phyloP scores from a whole-genome alignment of 2,888 invertebrate species.

The Cenopis cana region DNA sequence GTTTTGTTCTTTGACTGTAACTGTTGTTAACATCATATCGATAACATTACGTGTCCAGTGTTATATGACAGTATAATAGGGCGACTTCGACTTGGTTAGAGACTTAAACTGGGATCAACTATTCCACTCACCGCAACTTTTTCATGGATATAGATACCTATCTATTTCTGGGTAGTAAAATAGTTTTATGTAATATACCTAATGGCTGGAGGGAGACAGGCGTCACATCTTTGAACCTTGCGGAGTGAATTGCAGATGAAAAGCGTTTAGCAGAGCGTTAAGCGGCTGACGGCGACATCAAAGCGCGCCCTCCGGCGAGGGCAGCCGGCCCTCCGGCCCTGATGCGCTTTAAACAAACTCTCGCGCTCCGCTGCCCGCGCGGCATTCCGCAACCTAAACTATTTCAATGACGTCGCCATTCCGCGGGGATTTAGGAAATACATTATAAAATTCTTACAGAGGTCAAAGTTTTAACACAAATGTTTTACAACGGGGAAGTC shows the following conservation, averaged over 20 bases:
- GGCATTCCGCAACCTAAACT: slow-evolving; percentile 49
- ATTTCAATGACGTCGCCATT: slow-evolving; percentile 49
- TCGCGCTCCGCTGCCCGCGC: slow-evolving; percentile 43
- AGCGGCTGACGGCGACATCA: slow-evolving; percentile 50
- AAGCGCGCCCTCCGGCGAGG: slow-evolving; percentile 53
- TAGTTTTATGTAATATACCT: neutral
- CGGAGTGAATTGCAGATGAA: slow-evolving; percentile 41
- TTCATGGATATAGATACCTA: neutral
- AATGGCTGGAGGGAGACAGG: slow-evolving; percentile 1
- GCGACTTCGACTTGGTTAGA: neutral
- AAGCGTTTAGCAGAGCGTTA: slow-evolving; percentile 40
- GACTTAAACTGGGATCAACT: neutral
- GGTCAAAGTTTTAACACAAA: neutral
- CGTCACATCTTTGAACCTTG: neutral
- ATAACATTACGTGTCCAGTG: neutral
- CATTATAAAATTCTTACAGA: slow-evolving; percentile 29
- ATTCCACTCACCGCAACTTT: too few relatives aligned
- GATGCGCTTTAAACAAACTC: slow-evolving; percentile 49
- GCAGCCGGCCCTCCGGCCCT: slow-evolving; percentile 29
- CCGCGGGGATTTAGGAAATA: slow-evolving; percentile 30
- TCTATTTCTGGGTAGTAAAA: neutral
- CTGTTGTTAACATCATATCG: too few relatives aligned
- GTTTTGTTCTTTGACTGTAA: too few relatives aligned
- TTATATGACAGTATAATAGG: neutral
- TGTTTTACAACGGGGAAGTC: slow-evolving; percentile 9